Conservation (phyloP, 1,140 invertebrate genomes). For the Drusus annulatus region DNA sequence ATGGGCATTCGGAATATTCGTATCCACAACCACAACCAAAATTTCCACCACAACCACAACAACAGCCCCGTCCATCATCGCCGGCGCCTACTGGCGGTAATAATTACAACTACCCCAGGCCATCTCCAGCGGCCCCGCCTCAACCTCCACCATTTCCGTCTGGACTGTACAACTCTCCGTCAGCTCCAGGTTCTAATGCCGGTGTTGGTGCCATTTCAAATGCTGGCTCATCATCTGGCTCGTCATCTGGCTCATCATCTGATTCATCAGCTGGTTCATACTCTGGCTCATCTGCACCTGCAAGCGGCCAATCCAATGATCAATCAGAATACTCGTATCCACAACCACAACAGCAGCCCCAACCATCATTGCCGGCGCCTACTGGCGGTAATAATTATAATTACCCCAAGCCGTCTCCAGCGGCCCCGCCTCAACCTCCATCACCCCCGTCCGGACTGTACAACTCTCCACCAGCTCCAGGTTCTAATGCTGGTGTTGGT, state of each 20-base stretch:
- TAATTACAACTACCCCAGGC: slow-evolving; percentile 19
- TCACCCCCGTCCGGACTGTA: background rate
- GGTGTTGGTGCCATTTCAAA: too few relatives aligned
- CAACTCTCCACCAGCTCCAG: background rate
- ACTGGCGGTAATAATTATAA: background rate
- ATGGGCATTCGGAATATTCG: too few relatives aligned
- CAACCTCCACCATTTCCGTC: background rate
- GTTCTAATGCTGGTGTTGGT: background rate
- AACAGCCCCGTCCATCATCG: too few relatives aligned
- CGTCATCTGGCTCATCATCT: background rate
- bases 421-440: background rate
- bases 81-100: background rate
- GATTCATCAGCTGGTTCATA: too few relatives aligned
- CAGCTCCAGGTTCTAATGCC: background rate
- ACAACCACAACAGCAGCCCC: too few relatives aligned
- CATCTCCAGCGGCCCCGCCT: background rate
- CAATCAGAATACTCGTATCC: too few relatives aligned
- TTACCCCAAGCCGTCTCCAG: slow-evolving; percentile 17
- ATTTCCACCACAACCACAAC: too few relatives aligned
- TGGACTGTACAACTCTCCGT: background rate
- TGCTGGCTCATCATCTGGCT: background rate
- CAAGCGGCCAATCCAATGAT: too few relatives aligned
- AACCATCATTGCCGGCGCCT: too few relatives aligned
- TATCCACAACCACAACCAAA: too few relatives aligned
- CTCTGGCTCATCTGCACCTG: too few relatives aligned